Conservation (phyloP, 2,113 vertebrate species). For the Ceuthmochares aereus region DNA sequence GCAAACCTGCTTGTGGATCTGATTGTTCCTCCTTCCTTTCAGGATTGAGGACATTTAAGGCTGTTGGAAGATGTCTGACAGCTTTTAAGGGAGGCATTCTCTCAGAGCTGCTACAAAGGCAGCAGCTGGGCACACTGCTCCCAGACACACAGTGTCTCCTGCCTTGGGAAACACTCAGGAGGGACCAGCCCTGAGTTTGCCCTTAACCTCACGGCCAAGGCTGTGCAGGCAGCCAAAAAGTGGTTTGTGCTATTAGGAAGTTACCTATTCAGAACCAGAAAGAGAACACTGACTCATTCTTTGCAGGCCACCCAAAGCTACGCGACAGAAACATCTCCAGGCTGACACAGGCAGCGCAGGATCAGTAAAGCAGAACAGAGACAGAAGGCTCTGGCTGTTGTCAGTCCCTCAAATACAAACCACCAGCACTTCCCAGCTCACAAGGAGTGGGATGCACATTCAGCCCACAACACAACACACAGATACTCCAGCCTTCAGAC, state of each 20-base stretch:
- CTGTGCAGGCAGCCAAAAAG: background rate
- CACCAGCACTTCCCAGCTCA: background rate
- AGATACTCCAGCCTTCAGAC: background rate
- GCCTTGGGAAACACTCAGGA: background rate
- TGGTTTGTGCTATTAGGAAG: background rate
- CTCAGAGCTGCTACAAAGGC: background rate
- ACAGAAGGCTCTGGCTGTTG: background rate
- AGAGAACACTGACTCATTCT: background rate
- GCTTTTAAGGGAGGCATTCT: background rate
- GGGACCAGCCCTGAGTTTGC: background rate
- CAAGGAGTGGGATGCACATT: background rate
- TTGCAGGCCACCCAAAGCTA: background rate
- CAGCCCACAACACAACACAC: background rate
- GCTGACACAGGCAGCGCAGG: background rate
- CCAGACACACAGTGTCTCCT: fast-evolving
- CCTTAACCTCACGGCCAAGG: background rate
- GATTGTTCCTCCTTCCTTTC: background rate
- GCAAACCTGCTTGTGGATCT: background rate
- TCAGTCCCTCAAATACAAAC: background rate
- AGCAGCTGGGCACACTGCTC: background rate
- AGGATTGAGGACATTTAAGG: background rate
- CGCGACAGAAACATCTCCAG: background rate
- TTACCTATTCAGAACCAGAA: background rate
- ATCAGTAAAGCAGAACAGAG: background rate
- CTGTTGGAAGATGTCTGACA: background rate